A percentile compares a stretch with the other conserved stretches of the same genome.
Conservation (phyloP, 2,113 vertebrate species). For the Oreochromis niloticus region DNA sequence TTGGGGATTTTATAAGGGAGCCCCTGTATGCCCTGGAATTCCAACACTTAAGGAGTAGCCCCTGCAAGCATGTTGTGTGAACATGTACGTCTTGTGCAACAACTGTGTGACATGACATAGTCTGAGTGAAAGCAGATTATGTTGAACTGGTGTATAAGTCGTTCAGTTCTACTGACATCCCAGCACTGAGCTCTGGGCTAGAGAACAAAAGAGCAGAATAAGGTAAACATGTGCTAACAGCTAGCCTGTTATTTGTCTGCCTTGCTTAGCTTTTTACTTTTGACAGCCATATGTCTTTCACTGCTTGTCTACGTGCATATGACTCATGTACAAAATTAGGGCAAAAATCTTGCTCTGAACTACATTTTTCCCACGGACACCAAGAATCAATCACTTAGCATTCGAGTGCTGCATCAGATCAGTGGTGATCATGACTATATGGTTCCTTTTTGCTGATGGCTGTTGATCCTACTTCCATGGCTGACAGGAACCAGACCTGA, state of each 20-base stretch:
- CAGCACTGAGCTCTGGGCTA: slow-evolving; percentile 49
- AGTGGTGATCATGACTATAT: slow-evolving; percentile 20
- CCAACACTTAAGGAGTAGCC: slow-evolving; percentile 39
- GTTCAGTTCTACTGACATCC: slow-evolving; percentile 56
- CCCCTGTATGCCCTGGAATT: slow-evolving; percentile 55
- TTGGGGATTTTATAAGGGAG: slow-evolving; percentile 66
- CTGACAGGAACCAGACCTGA: slow-evolving; percentile 63
- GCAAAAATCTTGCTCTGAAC: neutral
- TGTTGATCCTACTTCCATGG: slow-evolving; percentile 53
- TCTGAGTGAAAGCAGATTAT: slow-evolving; percentile 65
- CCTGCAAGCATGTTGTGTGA: slow-evolving; percentile 35
- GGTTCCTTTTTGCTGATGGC: slow-evolving; percentile 43
- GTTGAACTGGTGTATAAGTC: slow-evolving; percentile 52
- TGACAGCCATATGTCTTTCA: slow-evolving; percentile 21
- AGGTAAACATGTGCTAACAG: slow-evolving; percentile 63
- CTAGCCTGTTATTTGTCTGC: slow-evolving; percentile 39
- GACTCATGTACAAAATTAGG: neutral
- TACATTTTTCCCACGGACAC: neutral
- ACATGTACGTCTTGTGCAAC: slow-evolving; percentile 50
- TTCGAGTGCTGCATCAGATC: slow-evolving; percentile 37
- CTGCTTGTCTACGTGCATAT: neutral
- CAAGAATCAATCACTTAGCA: slow-evolving; percentile 27
- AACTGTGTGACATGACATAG: slow-evolving; percentile 56
- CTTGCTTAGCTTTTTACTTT: slow-evolving; percentile 9
- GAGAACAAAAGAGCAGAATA: slow-evolving; percentile 56